Evolutionary conservation across 2,888 invertebrate species (phyloP), one percentile per base, ranked within the genome.

Genomic region (Poecilobothrus nobilitatus): DNA sequence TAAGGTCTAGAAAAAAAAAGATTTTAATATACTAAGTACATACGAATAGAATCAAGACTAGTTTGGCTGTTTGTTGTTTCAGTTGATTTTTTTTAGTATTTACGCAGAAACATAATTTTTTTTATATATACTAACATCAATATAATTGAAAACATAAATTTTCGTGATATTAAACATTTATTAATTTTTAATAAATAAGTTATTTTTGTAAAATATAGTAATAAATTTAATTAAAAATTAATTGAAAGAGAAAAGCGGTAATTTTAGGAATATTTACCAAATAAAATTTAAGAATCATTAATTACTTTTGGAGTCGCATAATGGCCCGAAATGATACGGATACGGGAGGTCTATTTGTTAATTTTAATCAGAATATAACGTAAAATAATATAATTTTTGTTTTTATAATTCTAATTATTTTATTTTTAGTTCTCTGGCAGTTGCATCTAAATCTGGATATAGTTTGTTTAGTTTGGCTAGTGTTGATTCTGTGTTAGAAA

Each of bases 301-400:
- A 53, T 53, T 53, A 53, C 53, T 53, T 53, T 53, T 53, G 53
- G 53, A 53, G n/a, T 53, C 53, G 77, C 75, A 74, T 80, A 70
- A 73, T 80, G 68, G 80, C 80, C 70, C 76, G 79, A 73, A 76
- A 78, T 72, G 81, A 82, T 70, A 77, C 80, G 67, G 81, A 90
- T 84, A 89, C 88, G 83, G 92, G 91, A 83, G 90, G 91, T 83
- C 90, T 92, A 83, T 95, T 94, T 84, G 95, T 96, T 77, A 95
- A 95, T 84, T 97, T 97, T 82, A 97, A 97, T 84, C 97, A 97
- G 84, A 97, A 97, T 83, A 91, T 91, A 88, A 92, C 96, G 97
- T 97, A 91, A 93, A 95, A 90, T 22, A 22, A 22, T 12, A 62
- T 63, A 63, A 21, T 63, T 12, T 63, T n/a, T n/a, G n/a, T n/a